Conservation (phyloP, 2,113 vertebrate species). For the Mobula birostris region DNA sequence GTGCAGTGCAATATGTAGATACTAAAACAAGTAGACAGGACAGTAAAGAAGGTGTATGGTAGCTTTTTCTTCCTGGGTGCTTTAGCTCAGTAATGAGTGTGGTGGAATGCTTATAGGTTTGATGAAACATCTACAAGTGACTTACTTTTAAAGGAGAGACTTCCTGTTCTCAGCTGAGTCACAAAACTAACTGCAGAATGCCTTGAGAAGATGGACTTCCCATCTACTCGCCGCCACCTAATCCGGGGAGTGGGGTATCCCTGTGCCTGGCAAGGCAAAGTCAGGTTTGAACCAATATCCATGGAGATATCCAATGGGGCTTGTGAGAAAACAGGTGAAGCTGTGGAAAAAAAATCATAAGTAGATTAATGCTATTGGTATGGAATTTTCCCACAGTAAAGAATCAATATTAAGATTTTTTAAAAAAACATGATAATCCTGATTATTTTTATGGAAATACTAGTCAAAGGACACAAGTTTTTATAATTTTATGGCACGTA, state of each 20-base stretch:
- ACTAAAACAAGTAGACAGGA: no score
- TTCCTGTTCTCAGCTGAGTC: slow-evolving; percentile 63
- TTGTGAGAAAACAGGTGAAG: slow-evolving; percentile 71
- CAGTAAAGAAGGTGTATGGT: no score
- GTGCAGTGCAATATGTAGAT: no score
- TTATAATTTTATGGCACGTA: not conserved
- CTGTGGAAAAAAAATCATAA: slow-evolving; percentile 50
- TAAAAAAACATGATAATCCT: not conserved
- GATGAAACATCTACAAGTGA: slow-evolving; percentile 32
- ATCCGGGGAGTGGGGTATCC: slow-evolving; percentile 80
- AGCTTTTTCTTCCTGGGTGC: no score
- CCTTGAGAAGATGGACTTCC: slow-evolving; percentile 59
- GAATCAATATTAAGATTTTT: not conserved
- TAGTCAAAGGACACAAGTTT: no score
- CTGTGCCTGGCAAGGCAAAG: slow-evolving; percentile 65
- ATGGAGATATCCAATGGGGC: slow-evolving; percentile 65
- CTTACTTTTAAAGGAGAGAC: slow-evolving; percentile 73
- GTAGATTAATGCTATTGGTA: not conserved
- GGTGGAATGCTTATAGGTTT: not conserved
- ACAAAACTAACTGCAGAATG: slow-evolving; percentile 56
- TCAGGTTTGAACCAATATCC: slow-evolving; percentile 80
- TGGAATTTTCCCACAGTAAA: not conserved
- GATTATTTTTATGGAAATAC: not conserved
- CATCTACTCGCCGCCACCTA: slow-evolving; percentile 71
- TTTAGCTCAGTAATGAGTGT: not conserved